Evolutionary conservation across 2,113 vertebrate genomes (phyloP).

Genomic region (Xiphias gladius): DNA sequence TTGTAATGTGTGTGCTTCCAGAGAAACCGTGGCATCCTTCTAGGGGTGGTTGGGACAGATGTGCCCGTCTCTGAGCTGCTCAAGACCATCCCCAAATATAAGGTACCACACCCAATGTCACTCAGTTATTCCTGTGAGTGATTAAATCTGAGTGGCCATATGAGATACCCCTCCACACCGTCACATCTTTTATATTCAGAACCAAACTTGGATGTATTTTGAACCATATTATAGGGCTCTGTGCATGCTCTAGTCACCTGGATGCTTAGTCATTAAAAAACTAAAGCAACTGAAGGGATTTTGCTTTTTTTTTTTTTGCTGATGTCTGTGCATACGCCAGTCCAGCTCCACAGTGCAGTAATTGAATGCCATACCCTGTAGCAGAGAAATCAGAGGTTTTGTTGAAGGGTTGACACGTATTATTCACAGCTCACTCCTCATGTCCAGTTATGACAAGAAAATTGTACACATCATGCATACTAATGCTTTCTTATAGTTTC

Average conservation of each 20-base stretch:
- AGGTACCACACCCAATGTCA: slow-evolving; percentile 85
- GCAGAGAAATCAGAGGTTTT: slow-evolving; percentile 35
- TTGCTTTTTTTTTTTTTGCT: background rate
- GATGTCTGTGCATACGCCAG: background rate
- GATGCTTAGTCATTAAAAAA: background rate
- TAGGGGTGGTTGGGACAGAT: slow-evolving; percentile 98
- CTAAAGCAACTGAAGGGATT: background rate
- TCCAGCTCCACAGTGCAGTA: background rate
- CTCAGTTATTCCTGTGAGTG: background rate
- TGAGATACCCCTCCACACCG: background rate
- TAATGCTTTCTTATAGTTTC: slow-evolving; percentile 32
- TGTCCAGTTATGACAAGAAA: slow-evolving; percentile 45
- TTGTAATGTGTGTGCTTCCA: slow-evolving; percentile 70
- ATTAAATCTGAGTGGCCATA: background rate
- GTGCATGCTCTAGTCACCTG: background rate
- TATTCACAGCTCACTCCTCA: slow-evolving; percentile 35
- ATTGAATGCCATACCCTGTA: slow-evolving; percentile 10
- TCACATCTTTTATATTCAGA: background rate
- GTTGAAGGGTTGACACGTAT: slow-evolving; percentile 30
- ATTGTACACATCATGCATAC: slow-evolving; percentile 40
- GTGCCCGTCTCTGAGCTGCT: slow-evolving; percentile 97
- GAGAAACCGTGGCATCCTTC: slow-evolving; percentile 95
- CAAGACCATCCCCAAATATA: slow-evolving; percentile 97
- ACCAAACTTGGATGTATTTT: background rate
- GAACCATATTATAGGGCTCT: background rate